These are phyloP conservation scores for Epinotia brunnichana DNA, from an alignment of 2,888 invertebrate species.

Conservation along the genomic window DNA sequence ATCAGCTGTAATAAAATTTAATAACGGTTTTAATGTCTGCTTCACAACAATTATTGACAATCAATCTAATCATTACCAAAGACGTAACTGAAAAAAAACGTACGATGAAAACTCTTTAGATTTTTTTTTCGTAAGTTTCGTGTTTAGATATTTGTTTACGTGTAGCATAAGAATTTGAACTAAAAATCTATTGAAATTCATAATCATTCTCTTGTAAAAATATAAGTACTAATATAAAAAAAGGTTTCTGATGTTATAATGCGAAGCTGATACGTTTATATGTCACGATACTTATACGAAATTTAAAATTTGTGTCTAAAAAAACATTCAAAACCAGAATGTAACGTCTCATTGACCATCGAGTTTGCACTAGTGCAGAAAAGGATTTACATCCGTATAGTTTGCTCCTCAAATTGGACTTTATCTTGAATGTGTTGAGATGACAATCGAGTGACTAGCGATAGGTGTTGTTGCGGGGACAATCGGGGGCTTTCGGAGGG, in stretches of 20 bases:
- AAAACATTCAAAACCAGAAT: neutral
- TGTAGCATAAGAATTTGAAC: conserved; percentile 18
- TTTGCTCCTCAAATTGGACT: neutral
- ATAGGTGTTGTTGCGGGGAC: neutral
- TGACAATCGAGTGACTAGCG: neutral
- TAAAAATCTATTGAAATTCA: conserved; percentile 15
- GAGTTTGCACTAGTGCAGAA: neutral
- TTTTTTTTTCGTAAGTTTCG: conserved; percentile 18
- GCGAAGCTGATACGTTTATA: too few species aligned
- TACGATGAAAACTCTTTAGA: conserved; percentile 16
- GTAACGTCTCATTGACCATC: conserved; percentile 10
- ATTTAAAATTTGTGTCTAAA: conserved; percentile 12
- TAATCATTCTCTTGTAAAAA: conserved; percentile 14
- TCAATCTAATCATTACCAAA: neutral
- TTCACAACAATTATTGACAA: conserved; percentile 24
- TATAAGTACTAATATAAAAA: neutral
- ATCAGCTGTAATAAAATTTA: neutral
- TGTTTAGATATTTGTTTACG: conserved; percentile 20
- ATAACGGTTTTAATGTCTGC: neutral
- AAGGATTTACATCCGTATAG: conserved; percentile 1
- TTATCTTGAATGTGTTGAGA: neutral
- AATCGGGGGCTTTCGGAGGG: neutral
- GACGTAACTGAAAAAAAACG: neutral
- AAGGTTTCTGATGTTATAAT: neutral
- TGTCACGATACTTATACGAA: neutral